Percentiles rank a stretch among this genome's conserved stretches.
Evolutionary conservation across 2,888 invertebrate species (phyloP).

Genomic region (Invenusta paracnida): DNA sequence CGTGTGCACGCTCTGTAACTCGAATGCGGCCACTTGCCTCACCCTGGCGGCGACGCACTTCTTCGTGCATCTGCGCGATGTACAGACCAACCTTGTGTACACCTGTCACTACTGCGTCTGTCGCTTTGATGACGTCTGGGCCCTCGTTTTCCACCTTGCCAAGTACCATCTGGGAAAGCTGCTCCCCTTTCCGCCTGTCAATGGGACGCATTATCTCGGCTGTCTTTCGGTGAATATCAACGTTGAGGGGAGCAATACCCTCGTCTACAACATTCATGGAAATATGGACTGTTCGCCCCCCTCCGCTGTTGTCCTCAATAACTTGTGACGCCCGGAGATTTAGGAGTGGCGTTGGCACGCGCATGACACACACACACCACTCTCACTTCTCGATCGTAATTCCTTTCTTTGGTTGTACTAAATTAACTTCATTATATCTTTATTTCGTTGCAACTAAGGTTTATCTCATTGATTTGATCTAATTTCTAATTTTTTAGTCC

Average conservation of each 20-base stretch:
- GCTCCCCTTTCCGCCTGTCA: background rate
- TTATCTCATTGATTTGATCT: too few species aligned
- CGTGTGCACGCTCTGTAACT: background rate
- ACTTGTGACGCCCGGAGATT: too few species aligned
- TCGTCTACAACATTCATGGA: background rate
- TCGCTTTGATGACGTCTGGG: background rate
- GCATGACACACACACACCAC: too few species aligned
- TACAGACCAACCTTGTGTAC: background rate
- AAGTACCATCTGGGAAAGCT: background rate
- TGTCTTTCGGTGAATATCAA: background rate
- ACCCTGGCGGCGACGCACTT: background rate
- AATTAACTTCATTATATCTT: too few species aligned
- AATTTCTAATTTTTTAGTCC: too few species aligned
- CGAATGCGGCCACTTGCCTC: background rate
- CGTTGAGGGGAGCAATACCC: background rate
- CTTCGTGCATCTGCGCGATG: background rate
- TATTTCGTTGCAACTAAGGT: too few species aligned
- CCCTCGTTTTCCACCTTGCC: background rate
- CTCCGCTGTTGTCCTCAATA: too few species aligned
- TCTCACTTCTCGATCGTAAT: too few species aligned
- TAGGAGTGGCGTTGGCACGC: too few species aligned
- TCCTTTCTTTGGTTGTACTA: too few species aligned
- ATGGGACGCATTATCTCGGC: background rate
- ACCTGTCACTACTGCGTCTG: background rate
- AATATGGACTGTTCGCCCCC: background rate